Evolutionary conservation across 2,888 invertebrate genomes (phyloP).

Genomic region (Sympetrum striolatum): DNA sequence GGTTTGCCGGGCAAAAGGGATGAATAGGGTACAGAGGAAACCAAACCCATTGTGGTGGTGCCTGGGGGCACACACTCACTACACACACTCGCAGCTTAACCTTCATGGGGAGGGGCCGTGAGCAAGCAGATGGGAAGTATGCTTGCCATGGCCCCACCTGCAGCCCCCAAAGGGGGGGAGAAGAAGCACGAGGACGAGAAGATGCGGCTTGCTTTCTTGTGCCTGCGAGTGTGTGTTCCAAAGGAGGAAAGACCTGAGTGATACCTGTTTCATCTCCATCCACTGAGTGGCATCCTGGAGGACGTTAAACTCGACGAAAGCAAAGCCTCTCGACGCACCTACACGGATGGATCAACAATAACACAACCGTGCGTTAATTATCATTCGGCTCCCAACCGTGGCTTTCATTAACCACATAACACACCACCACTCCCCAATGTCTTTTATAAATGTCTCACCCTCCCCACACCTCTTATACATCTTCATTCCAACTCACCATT

Average conservation of each 20-base stretch:
- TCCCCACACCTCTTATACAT: slow-evolving; percentile 7
- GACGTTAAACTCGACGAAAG: slow-evolving; percentile 93
- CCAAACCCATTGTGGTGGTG: slow-evolving; percentile 30
- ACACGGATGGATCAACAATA: slow-evolving; percentile 57
- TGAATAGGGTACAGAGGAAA: slow-evolving; percentile 26
- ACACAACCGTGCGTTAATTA: slow-evolving; percentile 45
- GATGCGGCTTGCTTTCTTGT: slow-evolving; percentile 16
- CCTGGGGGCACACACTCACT: slow-evolving; percentile 21
- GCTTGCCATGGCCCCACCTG: slow-evolving; percentile 33
- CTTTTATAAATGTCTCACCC: not conserved
- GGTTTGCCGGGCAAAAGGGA: slow-evolving; percentile 9
- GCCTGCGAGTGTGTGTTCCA: slow-evolving; percentile 35
- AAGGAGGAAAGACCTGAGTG: slow-evolving; percentile 41
- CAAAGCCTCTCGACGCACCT: slow-evolving; percentile 89
- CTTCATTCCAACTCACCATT: slow-evolving; percentile 43
- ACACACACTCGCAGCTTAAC: slow-evolving; percentile 28
- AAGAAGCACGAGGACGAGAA: not conserved
- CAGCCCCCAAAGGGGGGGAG: slow-evolving; percentile 2
- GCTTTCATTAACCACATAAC: slow-evolving; percentile 29
- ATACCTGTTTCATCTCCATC: slow-evolving; percentile 92
- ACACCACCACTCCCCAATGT: slow-evolving; percentile 3
- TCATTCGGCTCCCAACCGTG: slow-evolving; percentile 39
- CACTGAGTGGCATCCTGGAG: slow-evolving; percentile 86
- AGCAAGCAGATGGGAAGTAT: slow-evolving; percentile 7
- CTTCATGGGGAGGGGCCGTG: slow-evolving; percentile 29